phyloP scores from a whole-genome alignment of 2,888 invertebrate genomes.

The Dryomyza anilis region DNA sequence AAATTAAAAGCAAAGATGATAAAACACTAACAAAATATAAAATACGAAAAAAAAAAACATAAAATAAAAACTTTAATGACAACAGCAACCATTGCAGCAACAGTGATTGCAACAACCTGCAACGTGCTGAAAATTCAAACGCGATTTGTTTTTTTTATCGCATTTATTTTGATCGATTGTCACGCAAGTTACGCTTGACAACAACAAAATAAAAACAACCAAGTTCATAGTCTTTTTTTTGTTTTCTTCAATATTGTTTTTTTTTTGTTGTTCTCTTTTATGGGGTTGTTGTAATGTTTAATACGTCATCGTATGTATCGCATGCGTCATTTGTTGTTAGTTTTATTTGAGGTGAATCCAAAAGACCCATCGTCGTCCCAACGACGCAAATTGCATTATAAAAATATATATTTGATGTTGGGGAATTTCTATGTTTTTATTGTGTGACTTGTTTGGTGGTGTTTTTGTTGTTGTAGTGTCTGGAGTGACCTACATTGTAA shows the following conservation, averaged over 20 bases:
- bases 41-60: background rate
- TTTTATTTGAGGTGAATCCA: too few species aligned
- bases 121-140: slow-evolving; percentile 4
- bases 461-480: too few species aligned
- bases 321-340: background rate
- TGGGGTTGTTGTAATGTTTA: too few species aligned
- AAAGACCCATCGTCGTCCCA: too few species aligned
- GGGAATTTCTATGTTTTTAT: too few species aligned
- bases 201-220: background rate
- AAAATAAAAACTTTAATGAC: background rate
- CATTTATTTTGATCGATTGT: background rate
- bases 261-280: too few species aligned
- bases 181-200: background rate
- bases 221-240: too few species aligned
- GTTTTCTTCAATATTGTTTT: too few species aligned
- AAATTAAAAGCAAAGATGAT: background rate
- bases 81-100: background rate
- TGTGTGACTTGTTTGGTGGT: too few species aligned
- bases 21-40: background rate
- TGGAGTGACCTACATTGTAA: too few species aligned
- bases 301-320: background rate
- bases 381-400: too few species aligned
- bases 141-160: background rate
- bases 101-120: background rate
- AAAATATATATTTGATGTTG: too few species aligned